A percentile compares a stretch with the other conserved stretches of the same genome.
These are phyloP conservation scores for Burhinus oedicnemus DNA, from an alignment of 2,113 vertebrate species.

Conservation along the genomic window DNA sequence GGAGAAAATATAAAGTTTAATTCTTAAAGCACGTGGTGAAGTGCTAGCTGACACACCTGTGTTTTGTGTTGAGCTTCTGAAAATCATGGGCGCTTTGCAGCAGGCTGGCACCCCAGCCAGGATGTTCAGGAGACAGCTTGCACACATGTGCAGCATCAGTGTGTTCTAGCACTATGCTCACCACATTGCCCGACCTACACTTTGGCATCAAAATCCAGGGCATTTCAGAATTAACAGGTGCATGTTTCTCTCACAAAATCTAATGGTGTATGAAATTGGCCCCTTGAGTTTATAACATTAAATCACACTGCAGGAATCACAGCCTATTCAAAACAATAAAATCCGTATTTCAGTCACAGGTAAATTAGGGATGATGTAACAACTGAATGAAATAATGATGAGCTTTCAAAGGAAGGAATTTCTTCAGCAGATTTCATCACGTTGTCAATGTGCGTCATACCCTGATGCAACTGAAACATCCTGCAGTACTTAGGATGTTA, in stretches of 20 bases:
- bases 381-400: not conserved
- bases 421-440: not conserved
- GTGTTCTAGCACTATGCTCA: not conserved
- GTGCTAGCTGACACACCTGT: not conserved
- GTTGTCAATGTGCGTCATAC: not conserved
- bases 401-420: not conserved
- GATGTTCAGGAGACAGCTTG: not conserved
- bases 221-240: not conserved
- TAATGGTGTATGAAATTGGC: not conserved
- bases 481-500: not conserved
- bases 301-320: not conserved
- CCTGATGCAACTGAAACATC: not conserved
- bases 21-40: not conserved
- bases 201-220: not conserved
- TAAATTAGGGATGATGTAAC: not conserved
- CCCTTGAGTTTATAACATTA: not conserved
- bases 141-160: accelerated
- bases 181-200: not conserved
- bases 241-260: not conserved
- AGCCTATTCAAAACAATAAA: not conserved
- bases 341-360: not conserved
- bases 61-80: not conserved
- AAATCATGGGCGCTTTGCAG: not conserved
- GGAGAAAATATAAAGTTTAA: not conserved
- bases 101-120: not conserved